A percentile compares a stretch with the other conserved stretches of the same genome.
Evolutionary conservation across 2,888 invertebrate species (phyloP).

Genomic region (Tiliacea aurago): DNA sequence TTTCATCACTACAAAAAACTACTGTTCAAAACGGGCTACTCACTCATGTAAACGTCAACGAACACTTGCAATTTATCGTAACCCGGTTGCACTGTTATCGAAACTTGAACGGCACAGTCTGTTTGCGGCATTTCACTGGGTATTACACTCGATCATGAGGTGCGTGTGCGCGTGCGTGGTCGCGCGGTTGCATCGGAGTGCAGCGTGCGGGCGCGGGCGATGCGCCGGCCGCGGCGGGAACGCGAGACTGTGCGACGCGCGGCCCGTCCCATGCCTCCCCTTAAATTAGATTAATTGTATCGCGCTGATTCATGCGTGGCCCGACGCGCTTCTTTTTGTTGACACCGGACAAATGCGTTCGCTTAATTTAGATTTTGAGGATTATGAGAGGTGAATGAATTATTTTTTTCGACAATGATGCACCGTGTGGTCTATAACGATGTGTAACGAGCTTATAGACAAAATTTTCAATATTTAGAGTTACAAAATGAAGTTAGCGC

Average conservation of each 20-base stretch:
- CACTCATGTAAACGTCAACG: constrained; percentile 90
- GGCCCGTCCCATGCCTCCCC: constrained; percentile 84
- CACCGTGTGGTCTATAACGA: constrained; percentile 40
- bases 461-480: background rate
- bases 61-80: constrained; percentile 86
- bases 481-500: background rate
- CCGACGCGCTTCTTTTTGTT: constrained; percentile 82
- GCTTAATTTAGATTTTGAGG: constrained; percentile 82
- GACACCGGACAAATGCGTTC: constrained; percentile 85
- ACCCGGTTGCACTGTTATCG: constrained; percentile 86
- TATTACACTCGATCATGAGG: constrained; percentile 78
- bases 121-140: constrained; percentile 88
- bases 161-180: constrained; percentile 49
- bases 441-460: constrained; percentile 31
- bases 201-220: constrained; percentile 74
- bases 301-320: constrained; percentile 87
- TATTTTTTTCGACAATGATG: constrained; percentile 66
- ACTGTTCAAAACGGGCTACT: constrained; percentile 73
- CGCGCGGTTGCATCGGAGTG: constrained; percentile 66
- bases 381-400: constrained; percentile 80
- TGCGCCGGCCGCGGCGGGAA: constrained; percentile 79
- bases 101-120: constrained; percentile 88
- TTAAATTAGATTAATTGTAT: constrained; percentile 90
- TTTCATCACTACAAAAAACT: constrained; percentile 58
- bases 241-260: constrained; percentile 89